Conservation (phyloP, 1,140 invertebrate species). For the Propsilocerus akamusi region DNA sequence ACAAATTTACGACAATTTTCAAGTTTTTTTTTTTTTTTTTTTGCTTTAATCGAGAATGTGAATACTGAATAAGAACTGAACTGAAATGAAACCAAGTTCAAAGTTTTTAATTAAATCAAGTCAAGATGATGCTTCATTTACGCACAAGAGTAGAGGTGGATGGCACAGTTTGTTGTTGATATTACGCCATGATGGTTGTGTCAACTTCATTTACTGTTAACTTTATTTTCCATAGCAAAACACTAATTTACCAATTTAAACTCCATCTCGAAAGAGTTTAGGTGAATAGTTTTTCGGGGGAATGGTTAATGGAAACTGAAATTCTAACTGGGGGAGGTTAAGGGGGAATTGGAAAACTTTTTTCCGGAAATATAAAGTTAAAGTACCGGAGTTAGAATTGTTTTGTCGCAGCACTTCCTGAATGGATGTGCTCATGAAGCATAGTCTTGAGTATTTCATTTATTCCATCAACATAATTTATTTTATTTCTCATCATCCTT, state of each 20-base stretch:
- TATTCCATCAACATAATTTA: not conserved
- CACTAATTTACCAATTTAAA: slow-evolving; percentile 4
- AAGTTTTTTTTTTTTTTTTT: not conserved
- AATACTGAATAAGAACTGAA: not conserved
- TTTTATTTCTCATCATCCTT: not conserved
- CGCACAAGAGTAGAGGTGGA: not conserved
- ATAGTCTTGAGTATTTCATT: not conserved
- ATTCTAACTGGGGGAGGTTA: not conserved
- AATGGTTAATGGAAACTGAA: not conserved
- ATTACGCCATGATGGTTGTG: not conserved
- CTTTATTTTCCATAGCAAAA: slow-evolving; percentile 1
- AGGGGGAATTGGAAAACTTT: not conserved
- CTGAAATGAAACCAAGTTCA: not conserved
- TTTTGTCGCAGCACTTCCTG: not conserved
- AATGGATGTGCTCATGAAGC: not conserved
- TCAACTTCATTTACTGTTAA: not conserved
- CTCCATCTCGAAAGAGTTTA: not conserved
- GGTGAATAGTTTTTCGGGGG: not conserved
- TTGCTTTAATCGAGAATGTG: not conserved
- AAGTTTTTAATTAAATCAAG: slow-evolving; percentile 2
- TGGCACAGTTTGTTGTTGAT: not conserved
- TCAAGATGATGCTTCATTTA: not conserved
- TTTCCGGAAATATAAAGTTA: not conserved
- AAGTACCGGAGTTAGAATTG: not conserved
- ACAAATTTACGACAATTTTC: not conserved